These are phyloP conservation scores for Pentalonia nigronervosa DNA, from an alignment of 1,140 invertebrate genomes.

Conservation along the genomic window DNA sequence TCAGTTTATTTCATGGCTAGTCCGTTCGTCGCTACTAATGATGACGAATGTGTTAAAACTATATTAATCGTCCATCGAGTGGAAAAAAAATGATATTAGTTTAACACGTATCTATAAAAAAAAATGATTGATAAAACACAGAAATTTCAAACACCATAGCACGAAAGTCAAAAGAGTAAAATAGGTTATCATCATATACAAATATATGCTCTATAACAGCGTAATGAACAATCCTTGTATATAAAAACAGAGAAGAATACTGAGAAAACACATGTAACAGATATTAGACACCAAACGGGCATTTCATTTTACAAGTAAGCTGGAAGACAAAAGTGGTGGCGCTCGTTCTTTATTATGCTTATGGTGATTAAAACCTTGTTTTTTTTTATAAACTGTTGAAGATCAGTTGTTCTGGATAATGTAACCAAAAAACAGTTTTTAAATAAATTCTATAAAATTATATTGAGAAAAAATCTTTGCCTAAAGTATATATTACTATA, in stretches of 20 bases:
- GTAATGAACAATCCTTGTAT: background rate
- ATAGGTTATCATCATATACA: conserved; percentile 29
- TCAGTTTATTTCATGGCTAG: conserved; percentile 13
- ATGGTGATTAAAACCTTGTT: conserved; percentile 40
- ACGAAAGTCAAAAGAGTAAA: conserved; percentile 24
- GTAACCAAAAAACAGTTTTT: background rate
- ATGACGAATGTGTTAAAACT: conserved; percentile 33
- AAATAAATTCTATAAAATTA: background rate
- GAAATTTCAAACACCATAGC: conserved; percentile 29
- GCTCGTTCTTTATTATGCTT: conserved; percentile 17
- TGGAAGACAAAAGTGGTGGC: background rate
- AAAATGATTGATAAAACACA: background rate
- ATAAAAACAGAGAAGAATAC: background rate
- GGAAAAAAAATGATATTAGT: conserved; percentile 5
- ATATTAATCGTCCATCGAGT: background rate
- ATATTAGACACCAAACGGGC: conserved; percentile 35
- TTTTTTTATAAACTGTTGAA: conserved; percentile 16
- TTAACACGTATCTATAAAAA: background rate
- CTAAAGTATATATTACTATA: background rate
- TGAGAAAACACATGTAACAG: conserved; percentile 40
- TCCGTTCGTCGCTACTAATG: background rate
- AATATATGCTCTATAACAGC: background rate
- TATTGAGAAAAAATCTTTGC: background rate
- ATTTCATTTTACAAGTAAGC: conserved; percentile 32
- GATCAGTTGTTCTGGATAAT: conserved; percentile 40